Conservation (phyloP, 1,140 invertebrate genomes). For the Drosophila quadrilineata region DNA sequence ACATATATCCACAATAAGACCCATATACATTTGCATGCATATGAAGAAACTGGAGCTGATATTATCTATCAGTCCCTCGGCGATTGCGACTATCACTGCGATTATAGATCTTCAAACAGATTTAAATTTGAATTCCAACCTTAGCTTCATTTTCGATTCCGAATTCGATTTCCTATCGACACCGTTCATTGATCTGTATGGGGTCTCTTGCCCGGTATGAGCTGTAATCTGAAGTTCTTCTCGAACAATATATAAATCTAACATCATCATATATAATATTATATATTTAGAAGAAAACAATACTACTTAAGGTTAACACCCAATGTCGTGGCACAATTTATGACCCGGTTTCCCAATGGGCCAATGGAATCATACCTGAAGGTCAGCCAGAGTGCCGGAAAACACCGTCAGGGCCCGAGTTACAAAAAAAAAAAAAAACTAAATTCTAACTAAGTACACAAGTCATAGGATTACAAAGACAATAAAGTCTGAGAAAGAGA, state of each 20-base stretch:
- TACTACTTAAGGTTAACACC: constrained; percentile 38
- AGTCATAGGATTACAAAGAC: background rate
- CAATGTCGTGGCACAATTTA: constrained; percentile 21
- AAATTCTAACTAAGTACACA: background rate
- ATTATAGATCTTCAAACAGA: constrained; percentile 7
- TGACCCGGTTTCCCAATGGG: constrained; percentile 35
- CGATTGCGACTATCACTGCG: too few species aligned
- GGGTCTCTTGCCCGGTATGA: constrained; percentile 21
- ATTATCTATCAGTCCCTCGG: too few species aligned
- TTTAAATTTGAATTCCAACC: constrained; percentile 36
- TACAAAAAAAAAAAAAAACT: background rate
- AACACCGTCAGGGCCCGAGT: constrained; percentile 5
- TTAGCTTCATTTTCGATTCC: constrained; percentile 40
- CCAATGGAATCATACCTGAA: constrained; percentile 21
- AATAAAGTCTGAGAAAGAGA: too few species aligned
- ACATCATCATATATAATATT: too few species aligned
- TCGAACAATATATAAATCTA: too few species aligned
- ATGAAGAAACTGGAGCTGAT: constrained; percentile 18
- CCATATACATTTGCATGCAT: constrained; percentile 21
- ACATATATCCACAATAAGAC: constrained; percentile 39
- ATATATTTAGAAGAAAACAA: too few species aligned
- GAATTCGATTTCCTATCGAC: constrained; percentile 72
- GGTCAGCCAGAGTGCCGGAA: constrained; percentile 9
- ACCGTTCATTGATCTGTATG: constrained; percentile 70
- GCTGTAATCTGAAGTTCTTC: too few species aligned